Conservation (phyloP, 2,113 vertebrate genomes). For the Muscicapa adusta region DNA sequence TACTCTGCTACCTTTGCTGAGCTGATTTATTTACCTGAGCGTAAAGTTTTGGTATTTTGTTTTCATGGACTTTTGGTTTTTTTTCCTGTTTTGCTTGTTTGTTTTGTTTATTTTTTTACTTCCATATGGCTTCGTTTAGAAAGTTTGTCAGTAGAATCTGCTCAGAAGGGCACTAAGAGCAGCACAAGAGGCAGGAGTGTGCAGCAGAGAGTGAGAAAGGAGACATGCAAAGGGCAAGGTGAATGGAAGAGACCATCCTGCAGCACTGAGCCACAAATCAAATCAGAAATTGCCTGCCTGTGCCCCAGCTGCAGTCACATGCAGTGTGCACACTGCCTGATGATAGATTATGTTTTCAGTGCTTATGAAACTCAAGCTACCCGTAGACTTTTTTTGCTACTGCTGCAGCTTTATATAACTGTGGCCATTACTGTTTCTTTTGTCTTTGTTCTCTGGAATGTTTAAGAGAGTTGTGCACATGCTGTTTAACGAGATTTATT, state of each 20-base stretch:
- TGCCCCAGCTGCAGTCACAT: not conserved
- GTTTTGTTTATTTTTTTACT: not conserved
- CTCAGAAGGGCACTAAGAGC: not conserved
- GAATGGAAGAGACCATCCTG: not conserved
- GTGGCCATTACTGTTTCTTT: conserved; percentile 46
- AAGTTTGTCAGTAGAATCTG: not conserved
- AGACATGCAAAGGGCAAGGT: not conserved
- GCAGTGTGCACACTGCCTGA: not conserved
- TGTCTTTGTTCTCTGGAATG: conserved; percentile 66
- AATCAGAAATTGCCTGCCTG: not conserved
- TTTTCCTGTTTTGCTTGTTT: not conserved
- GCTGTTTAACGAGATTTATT: conserved; percentile 68
- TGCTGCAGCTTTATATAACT: conserved; percentile 53
- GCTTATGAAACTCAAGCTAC: conserved; percentile 49
- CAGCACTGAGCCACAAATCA: conserved; percentile 7
- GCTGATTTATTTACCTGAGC: not conserved
- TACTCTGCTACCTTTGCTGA: not conserved
- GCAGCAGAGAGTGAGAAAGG: not conserved
- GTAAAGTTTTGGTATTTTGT: not conserved
- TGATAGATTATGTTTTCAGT: conserved; percentile 44
- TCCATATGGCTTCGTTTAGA: not conserved
- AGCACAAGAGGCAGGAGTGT: not conserved
- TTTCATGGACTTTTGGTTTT: too few species aligned
- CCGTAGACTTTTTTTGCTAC: conserved; percentile 20
- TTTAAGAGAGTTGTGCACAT: conserved; percentile 64